Percentiles rank a stretch among this genome's conserved stretches.
Evolutionary conservation across 2,888 invertebrate species (phyloP).

Genomic region (Imbricaverruca yamaguchii): DNA sequence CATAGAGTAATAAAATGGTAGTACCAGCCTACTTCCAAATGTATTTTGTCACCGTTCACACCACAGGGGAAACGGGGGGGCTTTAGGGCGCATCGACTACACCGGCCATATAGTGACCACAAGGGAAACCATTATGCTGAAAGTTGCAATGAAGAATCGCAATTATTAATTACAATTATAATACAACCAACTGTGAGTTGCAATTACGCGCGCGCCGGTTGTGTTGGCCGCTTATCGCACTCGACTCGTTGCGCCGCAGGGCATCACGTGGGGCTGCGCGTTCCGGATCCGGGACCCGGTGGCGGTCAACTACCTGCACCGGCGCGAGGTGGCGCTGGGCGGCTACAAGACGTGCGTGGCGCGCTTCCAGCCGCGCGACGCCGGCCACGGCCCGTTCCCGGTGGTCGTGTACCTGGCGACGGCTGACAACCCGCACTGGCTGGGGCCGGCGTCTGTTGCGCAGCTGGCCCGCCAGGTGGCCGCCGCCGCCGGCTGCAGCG

Average conservation of each 20-base stretch:
- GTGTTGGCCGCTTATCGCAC: no score
- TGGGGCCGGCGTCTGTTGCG: conserved; percentile 40
- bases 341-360: not conserved
- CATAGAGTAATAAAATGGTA: no score
- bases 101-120: no score
- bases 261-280: not conserved
- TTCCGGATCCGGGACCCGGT: not conserved
- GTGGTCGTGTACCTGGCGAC: conserved; percentile 44
- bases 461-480: conserved; percentile 43
- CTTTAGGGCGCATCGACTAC: no score
- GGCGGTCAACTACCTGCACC: conserved; percentile 1
- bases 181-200: no score
- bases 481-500: conserved; percentile 36
- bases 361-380: conserved; percentile 26
- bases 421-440: conserved; percentile 40
- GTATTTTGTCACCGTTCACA: no score
- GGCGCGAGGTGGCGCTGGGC: not conserved
- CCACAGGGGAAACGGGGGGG: no score
- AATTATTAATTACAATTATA: no score
- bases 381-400: conserved; percentile 33
- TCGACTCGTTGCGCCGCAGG: not conserved
- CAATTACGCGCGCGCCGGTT: no score
- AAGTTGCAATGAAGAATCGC: no score
- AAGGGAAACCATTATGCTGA: no score
- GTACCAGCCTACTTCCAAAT: no score